Evolutionary conservation across 2,888 invertebrate genomes (phyloP).

Genomic region (Trichopoda pennipes): DNA sequence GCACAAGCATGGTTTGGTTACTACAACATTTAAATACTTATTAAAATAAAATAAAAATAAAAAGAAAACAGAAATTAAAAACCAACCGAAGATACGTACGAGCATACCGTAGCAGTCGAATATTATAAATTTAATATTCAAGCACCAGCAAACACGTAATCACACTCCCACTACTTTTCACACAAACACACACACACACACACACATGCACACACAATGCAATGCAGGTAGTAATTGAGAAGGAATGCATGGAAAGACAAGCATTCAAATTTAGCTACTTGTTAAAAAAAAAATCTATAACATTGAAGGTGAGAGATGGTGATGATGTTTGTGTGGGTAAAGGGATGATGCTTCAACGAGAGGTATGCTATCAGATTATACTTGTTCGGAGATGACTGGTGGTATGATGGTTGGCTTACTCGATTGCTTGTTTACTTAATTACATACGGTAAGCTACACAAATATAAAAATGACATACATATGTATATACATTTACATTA

Average conservation of each 20-base stretch:
- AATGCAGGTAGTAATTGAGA: constrained; percentile 39
- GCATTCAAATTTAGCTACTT: constrained; percentile 63
- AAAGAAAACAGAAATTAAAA: constrained; percentile 16
- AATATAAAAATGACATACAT: constrained; percentile 56
- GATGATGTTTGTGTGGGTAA: constrained; percentile 2
- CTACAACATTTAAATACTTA: constrained; percentile 55
- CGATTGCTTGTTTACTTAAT: constrained; percentile 11
- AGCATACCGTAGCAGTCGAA: not conserved
- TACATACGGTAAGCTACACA: constrained; percentile 53
- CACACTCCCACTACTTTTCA: constrained; percentile 1
- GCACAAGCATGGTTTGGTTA: constrained; percentile 60
- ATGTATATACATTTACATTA: constrained; percentile 1
- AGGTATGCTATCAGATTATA: constrained; percentile 59
- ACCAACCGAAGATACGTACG: constrained; percentile 34
- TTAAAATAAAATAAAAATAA: constrained; percentile 7
- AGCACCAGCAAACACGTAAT: constrained; percentile 23
- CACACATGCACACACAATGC: constrained; percentile 11
- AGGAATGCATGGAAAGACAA: constrained; percentile 28
- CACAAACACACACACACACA: constrained; percentile 12
- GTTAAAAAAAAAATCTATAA: not conserved
- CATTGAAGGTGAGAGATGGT: constrained; percentile 2
- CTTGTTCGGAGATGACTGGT: constrained; percentile 9
- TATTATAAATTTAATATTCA: constrained; percentile 46
- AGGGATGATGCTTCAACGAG: constrained; percentile 42
- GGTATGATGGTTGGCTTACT: constrained; percentile 9